Percentiles rank a stretch among this genome's conserved stretches.
phyloP scores from a whole-genome alignment of 2,797 vertebrate species.

The Euphonia xanthogaster region DNA sequence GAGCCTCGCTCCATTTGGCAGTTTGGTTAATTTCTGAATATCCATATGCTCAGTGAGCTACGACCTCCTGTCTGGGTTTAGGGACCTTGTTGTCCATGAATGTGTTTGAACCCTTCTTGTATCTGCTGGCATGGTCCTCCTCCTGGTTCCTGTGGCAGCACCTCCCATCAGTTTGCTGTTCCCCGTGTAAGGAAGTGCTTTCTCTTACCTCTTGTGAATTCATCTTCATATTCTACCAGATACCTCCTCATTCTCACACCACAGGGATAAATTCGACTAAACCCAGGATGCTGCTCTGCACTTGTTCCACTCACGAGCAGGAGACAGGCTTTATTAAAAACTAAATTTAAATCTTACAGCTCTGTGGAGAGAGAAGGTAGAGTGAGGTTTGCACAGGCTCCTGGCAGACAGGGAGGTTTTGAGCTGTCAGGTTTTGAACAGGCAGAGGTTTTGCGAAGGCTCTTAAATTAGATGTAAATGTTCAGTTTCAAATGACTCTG shows the following conservation, averaged over 20 bases:
- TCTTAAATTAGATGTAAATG: neutral
- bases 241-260: neutral
- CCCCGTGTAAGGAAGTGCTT: neutral
- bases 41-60: neutral
- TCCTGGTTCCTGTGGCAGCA: neutral
- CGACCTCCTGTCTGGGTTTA: neutral
- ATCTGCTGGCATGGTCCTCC: neutral
- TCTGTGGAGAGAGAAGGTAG: neutral
- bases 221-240: slow-evolving; percentile 8
- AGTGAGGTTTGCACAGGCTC: neutral
- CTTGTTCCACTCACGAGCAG: neutral
- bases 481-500: neutral
- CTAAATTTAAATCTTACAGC: neutral
- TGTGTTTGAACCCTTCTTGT: neutral
- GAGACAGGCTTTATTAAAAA: neutral
- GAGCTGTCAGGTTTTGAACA: neutral
- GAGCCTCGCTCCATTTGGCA: neutral
- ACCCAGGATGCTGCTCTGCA: neutral
- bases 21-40: neutral
- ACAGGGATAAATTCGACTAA: neutral
- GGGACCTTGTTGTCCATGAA: neutral
- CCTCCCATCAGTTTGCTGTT: slow-evolving; percentile 10
- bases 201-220: neutral
- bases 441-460: neutral
- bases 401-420: neutral